A percentile compares a stretch with the other conserved stretches of the same genome.
Conservation (phyloP, 2,113 vertebrate species). For the Kryptolebias marmoratus region DNA sequence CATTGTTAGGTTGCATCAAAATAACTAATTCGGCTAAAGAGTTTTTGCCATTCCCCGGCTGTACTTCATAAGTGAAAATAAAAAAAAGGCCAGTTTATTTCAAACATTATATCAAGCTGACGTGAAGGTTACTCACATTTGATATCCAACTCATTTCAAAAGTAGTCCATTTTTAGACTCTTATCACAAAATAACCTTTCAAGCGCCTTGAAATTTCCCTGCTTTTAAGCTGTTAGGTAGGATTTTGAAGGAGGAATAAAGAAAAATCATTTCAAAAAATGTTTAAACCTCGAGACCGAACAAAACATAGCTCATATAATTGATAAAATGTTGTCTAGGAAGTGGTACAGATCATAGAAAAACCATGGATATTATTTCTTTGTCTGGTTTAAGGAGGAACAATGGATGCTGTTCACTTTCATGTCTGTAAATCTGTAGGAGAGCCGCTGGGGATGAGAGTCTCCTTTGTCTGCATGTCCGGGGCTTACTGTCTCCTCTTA, state of each 20-base stretch:
- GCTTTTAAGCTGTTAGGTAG: background rate
- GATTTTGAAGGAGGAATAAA: background rate
- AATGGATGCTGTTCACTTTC: slow-evolving; percentile 40
- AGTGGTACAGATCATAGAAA: slow-evolving; percentile 6
- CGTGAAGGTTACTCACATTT: background rate
- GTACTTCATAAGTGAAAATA: too few relatives aligned
- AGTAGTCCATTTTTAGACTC: background rate
- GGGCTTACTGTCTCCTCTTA: slow-evolving; percentile 29
- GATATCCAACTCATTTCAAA: background rate
- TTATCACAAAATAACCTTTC: too few relatives aligned
- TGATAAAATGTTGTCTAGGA: background rate
- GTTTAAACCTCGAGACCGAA: background rate
- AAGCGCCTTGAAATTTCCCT: background rate
- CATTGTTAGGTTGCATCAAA: too few relatives aligned
- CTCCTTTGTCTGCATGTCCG: slow-evolving; percentile 54
- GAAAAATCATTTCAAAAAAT: background rate
- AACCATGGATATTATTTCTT: slow-evolving; percentile 10
- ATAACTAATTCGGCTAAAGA: too few relatives aligned
- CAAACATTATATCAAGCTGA: too few relatives aligned
- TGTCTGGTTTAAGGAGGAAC: slow-evolving; percentile 24
- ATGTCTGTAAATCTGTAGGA: slow-evolving; percentile 43
- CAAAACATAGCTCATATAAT: background rate
- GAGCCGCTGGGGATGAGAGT: slow-evolving; percentile 32
- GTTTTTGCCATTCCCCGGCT: too few relatives aligned
- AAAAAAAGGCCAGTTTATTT: too few relatives aligned